Percentiles rank a stretch among this genome's conserved stretches.
Conservation (phyloP, 2,797 vertebrate genomes). For the Pipistrellus nathusii region DNA sequence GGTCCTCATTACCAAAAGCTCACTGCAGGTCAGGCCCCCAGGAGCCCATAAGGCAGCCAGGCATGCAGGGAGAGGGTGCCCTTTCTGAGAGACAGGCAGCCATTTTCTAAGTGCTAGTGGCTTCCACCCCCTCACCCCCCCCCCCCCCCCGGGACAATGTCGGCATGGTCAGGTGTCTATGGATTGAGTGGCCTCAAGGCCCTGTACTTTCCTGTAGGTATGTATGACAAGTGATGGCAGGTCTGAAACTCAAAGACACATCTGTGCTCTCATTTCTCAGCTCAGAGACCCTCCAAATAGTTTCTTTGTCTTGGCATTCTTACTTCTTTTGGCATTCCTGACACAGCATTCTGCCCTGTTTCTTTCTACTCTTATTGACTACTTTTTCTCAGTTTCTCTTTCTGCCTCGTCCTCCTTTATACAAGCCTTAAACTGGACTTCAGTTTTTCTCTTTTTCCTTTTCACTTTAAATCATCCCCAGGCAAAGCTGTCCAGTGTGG, state of each 20-base stretch:
- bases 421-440: background rate
- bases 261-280: background rate
- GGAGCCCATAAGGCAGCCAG: too few relatives aligned
- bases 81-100: background rate
- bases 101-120: background rate
- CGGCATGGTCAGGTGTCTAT: background rate
- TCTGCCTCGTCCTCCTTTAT: background rate
- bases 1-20: background rate
- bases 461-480: background rate
- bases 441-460: background rate
- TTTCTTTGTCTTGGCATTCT: background rate
- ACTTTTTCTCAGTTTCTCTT: background rate
- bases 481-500: background rate
- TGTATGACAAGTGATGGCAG: background rate
- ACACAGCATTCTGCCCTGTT: background rate
- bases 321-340: background rate
- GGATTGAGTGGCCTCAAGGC: background rate
- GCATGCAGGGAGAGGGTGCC: too few relatives aligned
- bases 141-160: background rate
- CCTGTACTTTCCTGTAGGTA: accelerated
- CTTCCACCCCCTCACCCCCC: too few relatives aligned
- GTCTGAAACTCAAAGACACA: background rate
- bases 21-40: background rate
- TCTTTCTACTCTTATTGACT: background rate
- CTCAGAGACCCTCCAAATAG: background rate